Evolutionary conservation across 2,113 vertebrate species (phyloP).

Genomic region (Anguilla japonica): DNA sequence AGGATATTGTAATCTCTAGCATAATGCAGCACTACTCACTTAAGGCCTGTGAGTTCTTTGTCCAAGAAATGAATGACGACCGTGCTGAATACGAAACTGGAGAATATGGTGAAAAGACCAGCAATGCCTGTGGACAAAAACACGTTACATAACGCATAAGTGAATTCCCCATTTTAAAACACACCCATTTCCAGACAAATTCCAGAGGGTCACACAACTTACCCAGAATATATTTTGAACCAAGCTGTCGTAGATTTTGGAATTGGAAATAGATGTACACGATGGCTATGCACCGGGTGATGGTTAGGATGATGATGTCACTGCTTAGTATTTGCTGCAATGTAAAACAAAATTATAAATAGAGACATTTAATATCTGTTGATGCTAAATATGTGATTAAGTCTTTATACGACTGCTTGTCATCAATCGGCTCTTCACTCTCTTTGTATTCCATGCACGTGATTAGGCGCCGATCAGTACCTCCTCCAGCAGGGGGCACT

Average conservation of each 20-base stretch:
- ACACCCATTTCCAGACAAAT: not conserved
- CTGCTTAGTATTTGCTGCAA: slow-evolving; percentile 90
- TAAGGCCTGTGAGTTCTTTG: slow-evolving; percentile 93
- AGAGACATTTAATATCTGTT: not conserved
- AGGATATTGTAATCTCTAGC: too few relatives aligned
- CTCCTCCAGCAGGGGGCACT: slow-evolving; percentile 88
- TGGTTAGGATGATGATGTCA: slow-evolving; percentile 96
- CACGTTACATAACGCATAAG: slow-evolving; percentile 16
- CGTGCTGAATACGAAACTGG: slow-evolving; percentile 96
- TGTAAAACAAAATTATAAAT: slow-evolving; percentile 4
- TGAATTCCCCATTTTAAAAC: not conserved
- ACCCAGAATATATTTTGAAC: slow-evolving; percentile 97
- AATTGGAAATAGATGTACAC: slow-evolving; percentile 98
- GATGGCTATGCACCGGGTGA: slow-evolving; percentile 94
- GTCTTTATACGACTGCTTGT: too few relatives aligned
- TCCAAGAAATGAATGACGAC: slow-evolving; percentile 96
- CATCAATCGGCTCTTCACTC: not conserved
- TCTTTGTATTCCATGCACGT: not conserved
- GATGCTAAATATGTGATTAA: not conserved
- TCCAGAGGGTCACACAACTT: slow-evolving; percentile 37
- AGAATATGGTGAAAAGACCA: slow-evolving; percentile 97
- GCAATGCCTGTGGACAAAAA: slow-evolving; percentile 79
- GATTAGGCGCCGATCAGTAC: slow-evolving; percentile 56
- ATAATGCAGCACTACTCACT: slow-evolving; percentile 72
- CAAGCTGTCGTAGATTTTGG: slow-evolving; percentile 92